These are phyloP conservation scores for Pseudobourletiella spinata DNA, from an alignment of 1,140 invertebrate genomes.

Conservation along the genomic window DNA sequence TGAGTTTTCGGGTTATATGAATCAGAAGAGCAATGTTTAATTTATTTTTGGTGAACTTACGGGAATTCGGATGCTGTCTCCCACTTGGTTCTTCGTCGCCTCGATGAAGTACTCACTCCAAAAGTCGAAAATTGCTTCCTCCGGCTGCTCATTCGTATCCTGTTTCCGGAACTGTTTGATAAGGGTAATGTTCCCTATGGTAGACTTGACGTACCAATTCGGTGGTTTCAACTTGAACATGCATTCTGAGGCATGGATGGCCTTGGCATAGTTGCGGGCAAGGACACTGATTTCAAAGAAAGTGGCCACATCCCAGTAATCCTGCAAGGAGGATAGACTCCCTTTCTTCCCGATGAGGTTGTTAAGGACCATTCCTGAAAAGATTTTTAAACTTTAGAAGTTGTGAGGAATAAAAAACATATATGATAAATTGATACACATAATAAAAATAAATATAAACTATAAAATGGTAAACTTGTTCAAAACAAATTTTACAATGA, in stretches of 20 bases:
- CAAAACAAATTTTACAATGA: slow-evolving; percentile 5
- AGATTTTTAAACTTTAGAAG: slow-evolving; percentile 6
- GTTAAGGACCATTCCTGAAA: slow-evolving; percentile 80
- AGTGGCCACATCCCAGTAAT: slow-evolving; percentile 99
- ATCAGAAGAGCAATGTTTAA: background rate
- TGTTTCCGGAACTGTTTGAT: slow-evolving; percentile 88
- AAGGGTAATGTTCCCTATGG: slow-evolving; percentile 92
- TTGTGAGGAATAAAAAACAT: too few relatives aligned
- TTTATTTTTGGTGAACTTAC: slow-evolving; percentile 54
- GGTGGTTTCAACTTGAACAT: slow-evolving; percentile 99
- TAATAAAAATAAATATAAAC: slow-evolving; percentile 13
- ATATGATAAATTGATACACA: background rate
- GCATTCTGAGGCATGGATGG: slow-evolving; percentile 93
- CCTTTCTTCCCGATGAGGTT: slow-evolving; percentile 98
- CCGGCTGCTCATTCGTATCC: slow-evolving; percentile 51
- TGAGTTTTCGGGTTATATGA: too few relatives aligned
- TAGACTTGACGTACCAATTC: slow-evolving; percentile 97
- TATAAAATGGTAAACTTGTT: background rate
- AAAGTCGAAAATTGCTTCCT: slow-evolving; percentile 83
- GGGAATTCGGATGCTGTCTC: slow-evolving; percentile 78
- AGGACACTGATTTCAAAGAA: slow-evolving; percentile 99
- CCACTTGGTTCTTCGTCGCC: slow-evolving; percentile 68
- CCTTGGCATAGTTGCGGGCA: slow-evolving; percentile 93
- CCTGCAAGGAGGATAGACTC: slow-evolving; percentile 78
- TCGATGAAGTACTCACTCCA: slow-evolving; percentile 99